These are phyloP conservation scores for Pararge aegeria DNA, from an alignment of 1,140 invertebrate species.

Conservation along the genomic window DNA sequence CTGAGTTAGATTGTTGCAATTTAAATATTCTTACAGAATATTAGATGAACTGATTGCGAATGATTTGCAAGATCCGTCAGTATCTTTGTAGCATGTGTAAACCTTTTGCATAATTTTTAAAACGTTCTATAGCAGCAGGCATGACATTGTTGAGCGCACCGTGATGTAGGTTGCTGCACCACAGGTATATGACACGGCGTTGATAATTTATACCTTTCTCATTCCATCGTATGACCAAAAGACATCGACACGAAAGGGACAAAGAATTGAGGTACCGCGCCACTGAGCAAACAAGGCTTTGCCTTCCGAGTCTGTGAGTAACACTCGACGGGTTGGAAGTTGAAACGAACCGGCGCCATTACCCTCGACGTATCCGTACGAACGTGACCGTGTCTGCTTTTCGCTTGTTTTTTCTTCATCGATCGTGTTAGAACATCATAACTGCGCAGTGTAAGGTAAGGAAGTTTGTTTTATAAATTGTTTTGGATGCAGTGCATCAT, in stretches of 20 bases:
- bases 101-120: constrained; percentile 62
- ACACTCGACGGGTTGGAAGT: constrained; percentile 61
- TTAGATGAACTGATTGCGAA: too few species aligned
- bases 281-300: constrained; percentile 72
- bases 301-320: constrained; percentile 65
- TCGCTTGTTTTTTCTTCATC: constrained; percentile 66
- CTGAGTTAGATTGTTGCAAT: too few species aligned
- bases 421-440: constrained; percentile 70
- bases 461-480: constrained; percentile 55
- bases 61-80: too few species aligned
- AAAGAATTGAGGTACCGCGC: constrained; percentile 44
- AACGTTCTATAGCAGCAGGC: constrained; percentile 59
- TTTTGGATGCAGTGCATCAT: constrained; percentile 61
- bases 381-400: constrained; percentile 72
- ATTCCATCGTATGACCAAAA: constrained; percentile 18
- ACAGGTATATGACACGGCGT: constrained; percentile 49
- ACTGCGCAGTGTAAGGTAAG: constrained; percentile 77
- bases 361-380: constrained; percentile 65
- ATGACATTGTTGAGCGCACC: constrained; percentile 69
- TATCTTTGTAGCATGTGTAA: constrained; percentile 21
- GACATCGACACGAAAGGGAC: constrained; percentile 35
- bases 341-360: constrained; percentile 67
- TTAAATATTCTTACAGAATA: too few species aligned
- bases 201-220: constrained; percentile 39
- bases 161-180: constrained; percentile 74